Conservation (phyloP, 2,888 invertebrate species). For the Acrocera orbiculus region DNA sequence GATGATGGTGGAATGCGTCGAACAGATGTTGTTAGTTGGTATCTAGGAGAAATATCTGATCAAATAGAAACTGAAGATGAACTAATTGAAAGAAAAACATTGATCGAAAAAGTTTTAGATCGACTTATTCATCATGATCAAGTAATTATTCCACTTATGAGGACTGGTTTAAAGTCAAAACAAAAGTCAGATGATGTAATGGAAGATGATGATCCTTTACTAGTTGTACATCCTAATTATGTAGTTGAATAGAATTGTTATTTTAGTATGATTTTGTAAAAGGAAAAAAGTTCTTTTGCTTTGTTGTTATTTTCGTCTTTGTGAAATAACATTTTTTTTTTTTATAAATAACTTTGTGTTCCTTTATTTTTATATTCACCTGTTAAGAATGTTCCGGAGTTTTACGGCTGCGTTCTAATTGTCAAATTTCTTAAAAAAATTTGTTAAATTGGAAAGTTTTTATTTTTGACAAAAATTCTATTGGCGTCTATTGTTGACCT, state of each 20-base stretch:
- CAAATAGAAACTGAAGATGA: slow-evolving; percentile 86
- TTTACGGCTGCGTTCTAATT: too few species aligned
- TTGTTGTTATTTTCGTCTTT: not conserved
- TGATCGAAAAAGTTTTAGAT: slow-evolving; percentile 89
- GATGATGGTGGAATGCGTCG: slow-evolving; percentile 47
- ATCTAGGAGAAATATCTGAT: slow-evolving; percentile 68
- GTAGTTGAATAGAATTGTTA: slow-evolving; percentile 56
- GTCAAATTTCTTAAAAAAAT: too few species aligned
- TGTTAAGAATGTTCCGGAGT: too few species aligned
- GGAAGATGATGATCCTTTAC: slow-evolving; percentile 56
- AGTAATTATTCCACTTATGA: slow-evolving; percentile 28
- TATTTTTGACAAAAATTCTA: too few species aligned
- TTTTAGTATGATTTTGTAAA: not conserved
- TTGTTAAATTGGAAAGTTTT: too few species aligned
- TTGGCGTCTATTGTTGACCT: too few species aligned
- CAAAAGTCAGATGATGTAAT: slow-evolving; percentile 10
- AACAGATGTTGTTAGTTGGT: slow-evolving; percentile 84
- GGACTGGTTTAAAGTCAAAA: slow-evolving; percentile 19
- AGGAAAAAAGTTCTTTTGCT: not conserved
- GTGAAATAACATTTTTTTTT: not conserved
- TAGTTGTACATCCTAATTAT: slow-evolving; percentile 96
- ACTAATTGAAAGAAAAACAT: slow-evolving; percentile 64
- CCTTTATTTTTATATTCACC: not conserved
- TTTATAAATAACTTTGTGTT: not conserved
- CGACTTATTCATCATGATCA: slow-evolving; percentile 59